Base-by-base conservation (phyloP, 2,113 vertebrate species). In the Ochotona curzoniae region DNA sequence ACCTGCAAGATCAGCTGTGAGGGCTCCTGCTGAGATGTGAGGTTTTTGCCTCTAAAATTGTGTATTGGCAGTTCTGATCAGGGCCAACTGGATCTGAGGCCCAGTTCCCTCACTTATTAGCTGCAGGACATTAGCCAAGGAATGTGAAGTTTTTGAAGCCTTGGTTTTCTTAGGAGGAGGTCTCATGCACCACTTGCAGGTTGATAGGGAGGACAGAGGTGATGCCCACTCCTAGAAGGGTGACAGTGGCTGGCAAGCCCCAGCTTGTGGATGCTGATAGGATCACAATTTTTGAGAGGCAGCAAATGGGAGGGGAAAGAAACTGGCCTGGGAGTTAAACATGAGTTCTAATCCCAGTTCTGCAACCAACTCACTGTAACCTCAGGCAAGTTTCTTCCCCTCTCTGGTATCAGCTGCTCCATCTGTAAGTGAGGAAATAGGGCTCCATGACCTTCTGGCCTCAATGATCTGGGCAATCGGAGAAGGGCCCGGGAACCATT, bases 361-460 rank as follows among this genome's bases (percentile, higher is more conserved):
- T 91, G 89, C 63, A 76, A 92, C 94, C 94, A 92, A 96, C 93
- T 95, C 93, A 88, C 94, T 95, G 94, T 87, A 85, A 96, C 95
- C 83, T 96, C 84, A 89, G 94, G 91, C 83, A 96, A 94, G 93
- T 92, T 91, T 69, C 87, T 95, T 96, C 71, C 96, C 93, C 95
- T 95, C 91, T 96, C 93, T 96, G 94, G 91, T 96, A 87, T 96
- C 95, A 93, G 97, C 32, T 97, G 90, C 89, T 94, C 93, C 94
- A 93, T 94, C 93, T 96, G 95, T 91, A 89, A 93, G 38, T 5
- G 96, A 95, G 95, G 93, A 95, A 80, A 94, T 84, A 61, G 76
- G 67, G 67, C 91, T 84, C 21, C 7, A 28, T 93, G 89, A 95
- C 91, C 69, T 87, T 84, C 25, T 0, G 17, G 93, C 73, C 57